Evolutionary conservation across 2,797 vertebrate species (phyloP).

Genomic region (Anniella stebbinsi): DNA sequence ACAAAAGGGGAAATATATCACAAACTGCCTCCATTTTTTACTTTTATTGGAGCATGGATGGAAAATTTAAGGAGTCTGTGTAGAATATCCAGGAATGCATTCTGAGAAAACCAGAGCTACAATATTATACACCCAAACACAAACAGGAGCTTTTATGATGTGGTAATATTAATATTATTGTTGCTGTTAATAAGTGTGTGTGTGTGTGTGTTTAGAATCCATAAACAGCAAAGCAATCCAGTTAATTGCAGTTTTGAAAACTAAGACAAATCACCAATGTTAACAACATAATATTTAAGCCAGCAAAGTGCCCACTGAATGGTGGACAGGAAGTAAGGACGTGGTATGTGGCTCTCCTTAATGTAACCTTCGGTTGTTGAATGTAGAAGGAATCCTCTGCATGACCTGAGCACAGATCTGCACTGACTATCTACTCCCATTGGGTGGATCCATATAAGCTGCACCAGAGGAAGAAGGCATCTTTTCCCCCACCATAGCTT

Average conservation of each 20-base stretch:
- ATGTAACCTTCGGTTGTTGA: background rate
- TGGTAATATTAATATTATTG: background rate
- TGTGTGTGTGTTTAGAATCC: background rate
- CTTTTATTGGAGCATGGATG: background rate
- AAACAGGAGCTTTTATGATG: background rate
- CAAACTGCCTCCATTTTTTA: background rate
- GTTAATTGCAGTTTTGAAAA: background rate
- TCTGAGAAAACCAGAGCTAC: background rate
- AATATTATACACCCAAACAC: background rate
- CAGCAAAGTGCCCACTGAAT: no score
- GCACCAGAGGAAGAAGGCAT: background rate
- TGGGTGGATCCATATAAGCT: background rate
- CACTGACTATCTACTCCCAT: background rate
- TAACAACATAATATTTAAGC: background rate
- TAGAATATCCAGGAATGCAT: background rate
- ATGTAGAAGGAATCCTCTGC: background rate
- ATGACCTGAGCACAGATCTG: background rate
- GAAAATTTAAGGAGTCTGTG: background rate
- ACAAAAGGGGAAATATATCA: background rate
- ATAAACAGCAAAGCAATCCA: background rate
- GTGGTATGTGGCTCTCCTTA: background rate
- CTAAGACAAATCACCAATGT: background rate
- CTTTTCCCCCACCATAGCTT: background rate
- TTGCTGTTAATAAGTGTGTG: background rate
- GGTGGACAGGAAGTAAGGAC: no score